Base-by-base conservation (phyloP, 2,888 invertebrate species). In the Brachyptera putata region DNA sequence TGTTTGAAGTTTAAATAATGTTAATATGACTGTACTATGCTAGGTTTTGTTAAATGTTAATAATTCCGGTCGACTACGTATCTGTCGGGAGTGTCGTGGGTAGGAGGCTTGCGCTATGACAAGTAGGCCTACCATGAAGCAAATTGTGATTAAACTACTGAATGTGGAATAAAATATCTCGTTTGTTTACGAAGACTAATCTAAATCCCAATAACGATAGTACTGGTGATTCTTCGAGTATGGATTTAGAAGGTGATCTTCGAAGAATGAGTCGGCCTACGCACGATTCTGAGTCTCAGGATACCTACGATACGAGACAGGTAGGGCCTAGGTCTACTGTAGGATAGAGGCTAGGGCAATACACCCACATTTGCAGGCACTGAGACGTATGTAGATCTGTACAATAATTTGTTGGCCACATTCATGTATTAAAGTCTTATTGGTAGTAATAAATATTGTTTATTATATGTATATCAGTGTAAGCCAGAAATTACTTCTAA, bases 301-400 rank as follows among this genome's bases (percentile, higher is more conserved):
- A 83, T 74, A 78, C 78, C 71, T 79, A 82, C 76, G 81, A 81
- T 72, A 81, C 83, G 67, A 82, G 81, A 80, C 83, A 83, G 83
- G 84, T 84, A 80, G 79, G 71, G 34, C 16, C 25, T 11, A 49
- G 25, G 3, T 25, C 49, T 34, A 5, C 30, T n/a, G n/a, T n/a
- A n/a, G n/a, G n/a, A n/a, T n/a, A n/a, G n/a, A n/a, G n/a, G n/a
- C n/a, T n/a, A n/a, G n/a, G n/a, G n/a, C n/a, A n/a, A n/a, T n/a
- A n/a, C n/a, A n/a, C n/a, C n/a, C n/a, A n/a, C n/a, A n/a, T n/a
- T n/a, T n/a, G n/a, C n/a, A n/a, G n/a, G n/a, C n/a, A n/a, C n/a
- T n/a, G n/a, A n/a, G n/a, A n/a, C n/a, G n/a, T n/a, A n/a, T n/a
- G n/a, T n/a, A n/a, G n/a, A n/a, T n/a, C n/a, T n/a, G n/a, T n/a